Evolutionary conservation across 2,797 vertebrate genomes (phyloP).

Genomic region (Schizothorax lantsangensis): DNA sequence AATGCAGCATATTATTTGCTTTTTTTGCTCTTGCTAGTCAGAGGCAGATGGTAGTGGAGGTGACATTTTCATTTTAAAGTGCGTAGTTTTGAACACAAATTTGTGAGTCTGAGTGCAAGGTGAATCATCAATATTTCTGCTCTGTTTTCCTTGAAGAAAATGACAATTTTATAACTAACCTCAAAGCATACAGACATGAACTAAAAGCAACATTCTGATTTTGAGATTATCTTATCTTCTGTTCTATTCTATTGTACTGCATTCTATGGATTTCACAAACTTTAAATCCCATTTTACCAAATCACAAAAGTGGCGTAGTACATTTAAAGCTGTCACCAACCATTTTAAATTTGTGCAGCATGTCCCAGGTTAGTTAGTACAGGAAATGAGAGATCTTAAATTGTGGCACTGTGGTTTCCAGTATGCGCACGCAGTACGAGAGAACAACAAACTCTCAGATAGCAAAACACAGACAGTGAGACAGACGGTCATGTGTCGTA

Average conservation of each 20-base stretch:
- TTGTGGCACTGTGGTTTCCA: conserved; percentile 46
- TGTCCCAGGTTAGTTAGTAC: background rate
- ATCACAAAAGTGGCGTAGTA: background rate
- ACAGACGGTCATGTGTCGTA: background rate
- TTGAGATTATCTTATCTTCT: background rate
- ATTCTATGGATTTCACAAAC: background rate
- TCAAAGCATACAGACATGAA: background rate
- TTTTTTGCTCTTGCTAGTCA: background rate
- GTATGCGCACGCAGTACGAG: background rate
- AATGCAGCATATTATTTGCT: background rate
- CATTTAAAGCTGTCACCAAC: conserved; percentile 10
- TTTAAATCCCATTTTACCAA: background rate
- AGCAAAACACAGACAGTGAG: background rate
- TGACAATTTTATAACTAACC: background rate
- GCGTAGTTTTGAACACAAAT: background rate
- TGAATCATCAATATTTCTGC: background rate
- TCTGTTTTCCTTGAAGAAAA: background rate
- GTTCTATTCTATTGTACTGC: background rate
- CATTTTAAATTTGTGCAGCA: conserved; percentile 10
- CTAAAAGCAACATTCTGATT: background rate
- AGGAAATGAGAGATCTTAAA: conserved; percentile 39
- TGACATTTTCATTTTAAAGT: background rate
- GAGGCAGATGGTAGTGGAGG: background rate
- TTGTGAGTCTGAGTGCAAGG: background rate
- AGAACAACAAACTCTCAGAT: background rate